Base-by-base conservation (phyloP, 2,797 vertebrate genomes). In the Argya squamiceps region DNA sequence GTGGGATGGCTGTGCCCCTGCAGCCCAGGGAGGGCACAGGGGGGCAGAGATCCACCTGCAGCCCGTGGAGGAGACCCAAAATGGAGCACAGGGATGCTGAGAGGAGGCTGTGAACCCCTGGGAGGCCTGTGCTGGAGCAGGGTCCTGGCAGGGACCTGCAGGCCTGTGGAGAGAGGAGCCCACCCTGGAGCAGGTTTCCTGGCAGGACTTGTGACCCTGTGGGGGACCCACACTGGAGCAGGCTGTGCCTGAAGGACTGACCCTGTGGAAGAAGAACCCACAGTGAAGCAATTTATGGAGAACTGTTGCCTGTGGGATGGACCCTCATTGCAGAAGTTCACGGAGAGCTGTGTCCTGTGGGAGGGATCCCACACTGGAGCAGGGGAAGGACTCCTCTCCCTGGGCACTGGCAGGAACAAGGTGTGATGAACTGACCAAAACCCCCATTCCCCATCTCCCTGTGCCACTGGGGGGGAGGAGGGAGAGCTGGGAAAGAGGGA, bases 1-100 rank as follows among this genome's bases (percentile, higher is more conserved):
- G n/a, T 19, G 75, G 4, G 60, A 41, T 50, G 43, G 62, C 62
- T 16, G 49, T 20, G n/a, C 17, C 50, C 56, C 73, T 50, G 55
- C 71, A 75, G 74, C 58, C 5, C 46, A 6, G 3, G 59, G 34
- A 15, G 53, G 26, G 26, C 53, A 4, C 64, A 34, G 64, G 53
- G 52, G 8, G 10, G 36, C 53, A 80, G 8, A 41, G 64, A 58
- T 49, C 20, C 77, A 23, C 41, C 62, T 67, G 63, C 62, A 79
- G 29, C n/a, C 41, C 11, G 0, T 7, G 43, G 9, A 18, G 44
- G 32, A 23, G n/a, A 23, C 52, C 52, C 30, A 29, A 0, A 39
- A 13, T 3, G 4, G 55, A 34, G 55, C 32, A 13, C 1, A 0
- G 44, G 78, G 46, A 11, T 43, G 64, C 47, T 46, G 49, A 83